phyloP scores from a whole-genome alignment of 2,113 vertebrate species.

The Trematocara variabile region DNA sequence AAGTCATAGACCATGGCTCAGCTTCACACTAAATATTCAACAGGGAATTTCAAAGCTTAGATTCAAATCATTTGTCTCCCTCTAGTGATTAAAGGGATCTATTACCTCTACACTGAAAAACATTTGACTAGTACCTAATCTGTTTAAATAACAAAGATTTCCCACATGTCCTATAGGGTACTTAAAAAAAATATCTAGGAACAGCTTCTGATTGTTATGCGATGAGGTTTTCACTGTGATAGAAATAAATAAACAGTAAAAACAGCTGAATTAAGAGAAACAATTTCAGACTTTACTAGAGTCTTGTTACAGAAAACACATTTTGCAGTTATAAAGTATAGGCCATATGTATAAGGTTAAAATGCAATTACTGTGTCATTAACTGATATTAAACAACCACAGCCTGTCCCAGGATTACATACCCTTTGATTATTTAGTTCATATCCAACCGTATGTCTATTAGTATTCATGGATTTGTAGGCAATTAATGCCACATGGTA shows the following conservation, averaged over 20 bases:
- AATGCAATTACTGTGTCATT: background rate
- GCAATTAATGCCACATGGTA: background rate
- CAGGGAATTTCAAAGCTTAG: background rate
- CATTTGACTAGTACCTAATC: background rate
- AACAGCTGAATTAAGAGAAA: background rate
- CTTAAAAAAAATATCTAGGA: background rate
- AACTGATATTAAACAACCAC: background rate
- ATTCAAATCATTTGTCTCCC: slow-evolving; percentile 32
- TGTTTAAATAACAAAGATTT: background rate
- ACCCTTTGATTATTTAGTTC: background rate
- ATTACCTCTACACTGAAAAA: background rate
- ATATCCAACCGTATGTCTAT: slow-evolving; percentile 8
- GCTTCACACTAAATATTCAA: background rate
- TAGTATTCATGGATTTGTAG: background rate
- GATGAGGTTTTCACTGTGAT: background rate
- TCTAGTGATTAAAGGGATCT: slow-evolving; percentile 28
- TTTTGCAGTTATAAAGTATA: background rate
- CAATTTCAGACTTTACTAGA: background rate
- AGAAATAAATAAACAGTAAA: background rate
- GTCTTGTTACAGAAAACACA: background rate
- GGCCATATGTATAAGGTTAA: background rate
- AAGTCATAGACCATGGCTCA: background rate
- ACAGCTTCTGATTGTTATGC: background rate
- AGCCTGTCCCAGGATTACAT: slow-evolving; percentile 39
- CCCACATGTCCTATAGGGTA: background rate